Percentiles rank a stretch among this genome's conserved stretches.
Conservation (phyloP, 2,888 invertebrate species). For the Ctenicera cuprea region DNA sequence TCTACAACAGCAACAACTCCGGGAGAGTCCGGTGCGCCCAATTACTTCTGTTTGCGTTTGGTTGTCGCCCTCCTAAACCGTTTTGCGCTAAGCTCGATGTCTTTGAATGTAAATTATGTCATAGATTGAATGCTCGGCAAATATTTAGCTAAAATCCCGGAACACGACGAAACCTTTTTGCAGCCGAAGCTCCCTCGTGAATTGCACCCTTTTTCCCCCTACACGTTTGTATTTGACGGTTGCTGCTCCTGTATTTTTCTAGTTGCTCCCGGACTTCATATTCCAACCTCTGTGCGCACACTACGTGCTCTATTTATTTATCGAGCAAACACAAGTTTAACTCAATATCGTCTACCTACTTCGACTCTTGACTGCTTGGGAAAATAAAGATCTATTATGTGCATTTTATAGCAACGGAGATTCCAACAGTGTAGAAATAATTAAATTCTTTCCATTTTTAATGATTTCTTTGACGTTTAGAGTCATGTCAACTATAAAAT, state of each 20-base stretch:
- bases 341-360: constrained; percentile 38
- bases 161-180: constrained; percentile 31
- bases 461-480: too few relatives aligned
- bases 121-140: constrained; percentile 62
- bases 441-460: too few relatives aligned
- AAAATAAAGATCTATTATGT: constrained; percentile 35
- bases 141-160: constrained; percentile 62
- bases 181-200: constrained; percentile 25
- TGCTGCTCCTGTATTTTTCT: constrained; percentile 38
- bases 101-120: constrained; percentile 62
- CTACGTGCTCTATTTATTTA: constrained; percentile 56
- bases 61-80: constrained; percentile 52
- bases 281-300: constrained; percentile 36
- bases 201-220: too few relatives aligned
- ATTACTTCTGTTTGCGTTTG: constrained; percentile 61
- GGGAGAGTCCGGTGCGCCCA: constrained; percentile 56
- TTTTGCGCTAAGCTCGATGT: constrained; percentile 52
- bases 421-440: background rate
- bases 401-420: background rate
- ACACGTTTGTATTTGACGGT: constrained; percentile 36
- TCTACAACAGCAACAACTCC: constrained; percentile 45
- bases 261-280: constrained; percentile 42
- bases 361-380: constrained; percentile 25
- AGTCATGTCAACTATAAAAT: too few relatives aligned
- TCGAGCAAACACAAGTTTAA: constrained; percentile 54